Percentiles rank a stretch among this genome's conserved stretches.
Conservation (phyloP, 2,797 vertebrate species). For the Crenichthys baileyi region DNA sequence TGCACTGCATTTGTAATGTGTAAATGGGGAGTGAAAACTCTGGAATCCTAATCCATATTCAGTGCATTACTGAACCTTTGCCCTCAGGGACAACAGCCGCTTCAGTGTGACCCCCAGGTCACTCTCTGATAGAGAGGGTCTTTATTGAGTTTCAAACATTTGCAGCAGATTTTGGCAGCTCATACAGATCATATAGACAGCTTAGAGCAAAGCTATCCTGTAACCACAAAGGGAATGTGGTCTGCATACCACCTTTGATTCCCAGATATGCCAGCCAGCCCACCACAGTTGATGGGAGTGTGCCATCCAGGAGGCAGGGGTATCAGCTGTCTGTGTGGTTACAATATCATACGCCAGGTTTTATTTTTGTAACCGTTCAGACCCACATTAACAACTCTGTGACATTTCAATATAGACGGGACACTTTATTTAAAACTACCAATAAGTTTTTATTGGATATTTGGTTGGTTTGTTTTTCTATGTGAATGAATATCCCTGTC, state of each 20-base stretch:
- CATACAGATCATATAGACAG: slow-evolving; percentile 61
- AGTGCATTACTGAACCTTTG: slow-evolving; percentile 8
- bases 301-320: slow-evolving; percentile 51
- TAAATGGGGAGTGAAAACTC: not conserved
- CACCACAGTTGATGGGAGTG: slow-evolving; percentile 61
- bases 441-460: slow-evolving; percentile 42
- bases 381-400: slow-evolving; percentile 42
- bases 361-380: slow-evolving; percentile 69
- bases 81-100: not conserved
- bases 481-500: slow-evolving; percentile 15
- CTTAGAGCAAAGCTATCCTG: slow-evolving; percentile 68
- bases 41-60: not conserved
- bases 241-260: slow-evolving; percentile 74
- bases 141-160: slow-evolving; percentile 67
- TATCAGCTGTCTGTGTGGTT: slow-evolving; percentile 64
- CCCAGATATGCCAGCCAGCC: slow-evolving; percentile 57
- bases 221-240: slow-evolving; percentile 68
- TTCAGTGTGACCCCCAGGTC: slow-evolving; percentile 36
- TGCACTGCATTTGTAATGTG: not conserved
- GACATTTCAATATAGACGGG: slow-evolving; percentile 60
- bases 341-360: slow-evolving; percentile 52
- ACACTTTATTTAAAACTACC: slow-evolving; percentile 12
- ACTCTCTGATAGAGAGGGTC: slow-evolving; percentile 40
- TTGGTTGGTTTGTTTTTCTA: slow-evolving; percentile 52
- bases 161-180: slow-evolving; percentile 65